Evolutionary conservation across 2,888 invertebrate genomes (phyloP).

Genomic region (Sarcophaga subvicina): DNA sequence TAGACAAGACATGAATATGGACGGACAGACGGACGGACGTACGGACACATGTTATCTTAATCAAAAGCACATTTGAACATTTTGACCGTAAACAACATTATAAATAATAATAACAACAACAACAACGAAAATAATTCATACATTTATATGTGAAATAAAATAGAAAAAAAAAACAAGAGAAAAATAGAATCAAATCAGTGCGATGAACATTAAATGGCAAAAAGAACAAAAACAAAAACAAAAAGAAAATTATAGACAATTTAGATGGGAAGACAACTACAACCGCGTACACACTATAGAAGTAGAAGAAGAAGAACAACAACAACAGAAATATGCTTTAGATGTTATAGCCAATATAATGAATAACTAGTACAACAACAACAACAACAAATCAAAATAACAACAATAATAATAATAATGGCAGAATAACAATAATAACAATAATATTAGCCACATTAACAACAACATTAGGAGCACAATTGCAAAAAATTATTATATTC

Average conservation of each 20-base stretch:
- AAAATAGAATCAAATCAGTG: neutral
- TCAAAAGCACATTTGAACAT: constrained; percentile 68
- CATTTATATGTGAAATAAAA: constrained; percentile 13
- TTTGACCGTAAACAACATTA: constrained; percentile 63
- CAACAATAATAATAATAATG: neutral
- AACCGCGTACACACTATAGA: neutral
- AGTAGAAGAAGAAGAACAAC: neutral
- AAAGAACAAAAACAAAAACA: neutral
- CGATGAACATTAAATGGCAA: constrained; percentile 10
- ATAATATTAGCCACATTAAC: constrained; percentile 47
- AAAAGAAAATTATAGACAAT: constrained; percentile 53
- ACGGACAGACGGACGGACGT: neutral
- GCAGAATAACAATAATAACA: constrained; percentile 38
- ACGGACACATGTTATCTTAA: constrained; percentile 66
- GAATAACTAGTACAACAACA: neutral
- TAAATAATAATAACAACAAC: constrained; percentile 13
- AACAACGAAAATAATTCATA: too few relatives aligned
- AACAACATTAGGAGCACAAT: constrained; percentile 4
- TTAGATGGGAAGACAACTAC: constrained; percentile 43
- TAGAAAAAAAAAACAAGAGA: neutral
- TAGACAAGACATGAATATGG: constrained; percentile 1
- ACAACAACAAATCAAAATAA: constrained; percentile 20
- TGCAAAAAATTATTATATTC: neutral
- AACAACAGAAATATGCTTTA: constrained; percentile 2
- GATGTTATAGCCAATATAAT: neutral